Conservation (phyloP, 2,888 invertebrate species). For the Monochamus alternatus region DNA sequence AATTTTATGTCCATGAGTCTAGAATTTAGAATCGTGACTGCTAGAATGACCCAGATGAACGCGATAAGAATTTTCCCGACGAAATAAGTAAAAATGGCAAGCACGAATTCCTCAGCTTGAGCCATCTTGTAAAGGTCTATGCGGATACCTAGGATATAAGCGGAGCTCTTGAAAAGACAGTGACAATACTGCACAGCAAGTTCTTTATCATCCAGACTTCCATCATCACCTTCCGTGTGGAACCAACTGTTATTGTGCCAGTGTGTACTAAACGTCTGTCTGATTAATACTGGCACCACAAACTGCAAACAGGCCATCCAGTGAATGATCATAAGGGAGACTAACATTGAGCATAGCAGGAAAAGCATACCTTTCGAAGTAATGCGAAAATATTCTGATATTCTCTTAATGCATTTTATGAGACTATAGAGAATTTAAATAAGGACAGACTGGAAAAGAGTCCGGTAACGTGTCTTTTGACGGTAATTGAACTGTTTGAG, state of each 20-base stretch:
- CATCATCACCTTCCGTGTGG: no score
- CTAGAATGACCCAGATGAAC: slow-evolving; percentile 48
- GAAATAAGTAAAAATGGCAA: slow-evolving; percentile 39
- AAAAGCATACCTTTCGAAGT: neutral
- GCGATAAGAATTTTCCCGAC: slow-evolving; percentile 49
- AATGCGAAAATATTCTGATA: neutral
- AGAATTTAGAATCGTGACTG: slow-evolving; percentile 48
- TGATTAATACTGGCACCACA: neutral
- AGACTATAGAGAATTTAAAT: slow-evolving; percentile 1
- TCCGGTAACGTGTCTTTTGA: neutral
- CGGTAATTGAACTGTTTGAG: no score
- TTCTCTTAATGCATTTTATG: neutral
- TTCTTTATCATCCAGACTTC: neutral
- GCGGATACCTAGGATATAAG: slow-evolving; percentile 4
- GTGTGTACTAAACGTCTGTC: neutral
- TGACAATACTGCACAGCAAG: neutral
- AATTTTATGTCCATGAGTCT: slow-evolving; percentile 67
- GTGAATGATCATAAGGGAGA: neutral
- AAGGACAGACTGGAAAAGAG: neutral
- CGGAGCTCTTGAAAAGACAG: slow-evolving; percentile 17
- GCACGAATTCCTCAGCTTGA: neutral
- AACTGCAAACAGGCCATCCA: slow-evolving; percentile 29
- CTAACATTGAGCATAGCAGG: neutral
- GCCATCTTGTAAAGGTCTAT: neutral
- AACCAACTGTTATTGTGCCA: neutral